phyloP scores from a whole-genome alignment of 2,113 vertebrate species.

The Ptilorrhoa leucosticta region DNA sequence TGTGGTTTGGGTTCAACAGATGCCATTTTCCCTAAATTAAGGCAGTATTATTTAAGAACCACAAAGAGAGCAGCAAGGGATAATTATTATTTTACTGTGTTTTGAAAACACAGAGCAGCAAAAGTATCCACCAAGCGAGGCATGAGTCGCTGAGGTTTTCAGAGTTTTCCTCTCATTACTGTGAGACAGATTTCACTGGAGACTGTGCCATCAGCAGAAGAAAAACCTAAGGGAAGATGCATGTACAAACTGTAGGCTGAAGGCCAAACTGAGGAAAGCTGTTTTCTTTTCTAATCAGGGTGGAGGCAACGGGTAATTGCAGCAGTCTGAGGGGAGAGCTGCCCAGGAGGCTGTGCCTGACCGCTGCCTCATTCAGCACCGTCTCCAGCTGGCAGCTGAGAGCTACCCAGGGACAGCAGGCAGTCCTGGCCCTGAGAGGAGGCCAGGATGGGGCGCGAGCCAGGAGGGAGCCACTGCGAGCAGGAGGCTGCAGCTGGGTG shows the following conservation, averaged over 20 bases:
- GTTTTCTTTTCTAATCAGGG: background rate
- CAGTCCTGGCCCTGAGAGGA: background rate
- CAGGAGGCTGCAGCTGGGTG: background rate
- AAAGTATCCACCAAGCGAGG: background rate
- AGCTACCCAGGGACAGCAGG: background rate
- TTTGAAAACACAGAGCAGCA: conserved; percentile 13
- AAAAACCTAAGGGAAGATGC: background rate
- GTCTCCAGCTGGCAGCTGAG: background rate
- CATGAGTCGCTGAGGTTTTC: background rate
- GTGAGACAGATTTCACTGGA: background rate
- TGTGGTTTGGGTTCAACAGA: background rate
- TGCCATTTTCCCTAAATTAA: background rate
- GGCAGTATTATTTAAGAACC: background rate
- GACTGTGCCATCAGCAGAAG: background rate
- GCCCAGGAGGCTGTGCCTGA: background rate
- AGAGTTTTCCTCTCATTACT: background rate
- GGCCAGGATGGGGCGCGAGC: background rate
- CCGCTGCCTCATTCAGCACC: background rate
- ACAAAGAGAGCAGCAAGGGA: background rate
- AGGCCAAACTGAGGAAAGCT: background rate
- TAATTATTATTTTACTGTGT: conserved; percentile 14
- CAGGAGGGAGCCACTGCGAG: background rate
- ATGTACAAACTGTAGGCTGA: background rate
- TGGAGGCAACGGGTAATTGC: background rate
- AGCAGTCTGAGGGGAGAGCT: background rate